A percentile compares a stretch with the other conserved stretches of the same genome.
phyloP scores from a whole-genome alignment of 2,797 vertebrate genomes.

The Gambusia yucatana region DNA sequence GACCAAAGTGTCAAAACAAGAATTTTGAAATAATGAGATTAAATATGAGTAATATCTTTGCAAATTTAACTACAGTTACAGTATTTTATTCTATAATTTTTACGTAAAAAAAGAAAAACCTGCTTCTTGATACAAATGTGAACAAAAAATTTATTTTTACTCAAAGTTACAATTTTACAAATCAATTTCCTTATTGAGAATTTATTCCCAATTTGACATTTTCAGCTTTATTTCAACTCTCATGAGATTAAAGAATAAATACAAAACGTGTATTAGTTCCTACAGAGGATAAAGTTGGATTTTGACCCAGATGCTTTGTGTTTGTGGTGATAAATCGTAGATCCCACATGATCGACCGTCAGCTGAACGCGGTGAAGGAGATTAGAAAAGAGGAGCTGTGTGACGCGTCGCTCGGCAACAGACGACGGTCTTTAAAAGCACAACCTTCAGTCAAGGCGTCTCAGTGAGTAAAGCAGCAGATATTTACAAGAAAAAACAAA shows the following conservation, averaged over 20 bases:
- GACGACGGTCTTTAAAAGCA: conserved; percentile 29
- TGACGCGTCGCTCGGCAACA: not conserved
- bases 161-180: not conserved
- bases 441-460: conserved; percentile 54
- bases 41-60: not conserved
- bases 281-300: not conserved
- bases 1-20: not conserved
- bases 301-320: not conserved
- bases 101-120: not conserved
- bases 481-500: conserved; percentile 77
- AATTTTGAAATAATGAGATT: not conserved
- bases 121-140: not conserved
- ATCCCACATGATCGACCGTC: not conserved
- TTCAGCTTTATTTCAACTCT: not conserved
- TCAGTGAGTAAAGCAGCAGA: conserved; percentile 78
- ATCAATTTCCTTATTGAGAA: not conserved
- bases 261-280: not conserved
- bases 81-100: not conserved
- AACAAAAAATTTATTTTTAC: not conserved
- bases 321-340: not conserved
- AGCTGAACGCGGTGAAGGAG: not conserved
- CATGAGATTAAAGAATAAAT: not conserved
- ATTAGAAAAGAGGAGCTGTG: conserved; percentile 2
- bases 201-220: not conserved
- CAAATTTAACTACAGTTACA: not conserved